phyloP scores from a whole-genome alignment of 2,888 invertebrate genomes.

The Temnothorax ravouxi region DNA sequence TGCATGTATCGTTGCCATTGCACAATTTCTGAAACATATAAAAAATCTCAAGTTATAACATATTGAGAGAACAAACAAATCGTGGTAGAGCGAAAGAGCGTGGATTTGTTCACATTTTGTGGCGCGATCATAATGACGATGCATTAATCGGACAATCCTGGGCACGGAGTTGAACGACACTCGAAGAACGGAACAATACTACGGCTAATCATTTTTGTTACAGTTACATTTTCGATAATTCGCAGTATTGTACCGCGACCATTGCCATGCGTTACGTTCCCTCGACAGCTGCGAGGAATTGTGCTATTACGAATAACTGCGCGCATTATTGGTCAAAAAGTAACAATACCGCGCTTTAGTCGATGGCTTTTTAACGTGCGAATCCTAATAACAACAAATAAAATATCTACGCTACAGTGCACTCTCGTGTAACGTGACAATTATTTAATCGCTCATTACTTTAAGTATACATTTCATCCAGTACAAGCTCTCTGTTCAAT shows the following conservation, averaged over 20 bases:
- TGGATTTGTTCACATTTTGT: constrained; percentile 53
- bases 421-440: neutral
- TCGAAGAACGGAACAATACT: constrained; percentile 66
- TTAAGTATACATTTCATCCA: neutral
- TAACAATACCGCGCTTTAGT: constrained; percentile 63
- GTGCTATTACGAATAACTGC: constrained; percentile 70
- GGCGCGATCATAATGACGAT: constrained; percentile 53
- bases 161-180: constrained; percentile 66
- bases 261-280: constrained; percentile 57
- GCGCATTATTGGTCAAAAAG: constrained; percentile 71
- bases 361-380: constrained; percentile 67
- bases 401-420: constrained; percentile 9
- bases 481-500: neutral
- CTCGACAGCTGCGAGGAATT: constrained; percentile 72
- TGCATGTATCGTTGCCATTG: neutral
- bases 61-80: neutral
- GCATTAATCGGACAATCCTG: constrained; percentile 71
- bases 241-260: constrained; percentile 61
- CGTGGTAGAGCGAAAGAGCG: neutral
- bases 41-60: neutral
- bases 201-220: constrained; percentile 72
- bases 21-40: neutral
- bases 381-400: constrained; percentile 46
- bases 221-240: constrained; percentile 71
- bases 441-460: constrained; percentile 11